Base-by-base conservation (phyloP, 2,888 invertebrate genomes). In the Leucoptera coffeella region DNA sequence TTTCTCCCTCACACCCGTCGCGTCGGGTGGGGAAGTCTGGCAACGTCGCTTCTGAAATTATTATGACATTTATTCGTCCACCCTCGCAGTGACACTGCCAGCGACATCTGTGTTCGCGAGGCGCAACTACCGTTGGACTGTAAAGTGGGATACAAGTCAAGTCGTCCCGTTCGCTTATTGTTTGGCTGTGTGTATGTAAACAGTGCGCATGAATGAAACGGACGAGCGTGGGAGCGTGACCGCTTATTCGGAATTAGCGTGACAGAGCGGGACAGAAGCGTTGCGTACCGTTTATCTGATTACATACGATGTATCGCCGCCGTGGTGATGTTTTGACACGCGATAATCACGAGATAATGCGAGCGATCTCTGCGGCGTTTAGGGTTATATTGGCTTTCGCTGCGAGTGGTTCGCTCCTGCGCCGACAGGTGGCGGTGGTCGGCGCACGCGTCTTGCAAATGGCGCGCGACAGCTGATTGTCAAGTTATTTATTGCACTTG, bases 281-380 rank as follows among this genome's bases (percentile, higher is more conserved):
- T 61, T 55, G 71, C 73, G 72, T 73, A 73, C 73, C 74, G 67
- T 67, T 73, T 71, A 72, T 71, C 69, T 65, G 69, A 72, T 72
- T 71, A 67, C 65, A 71, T 61, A 67, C 67, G 67, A 67, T 67
- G 69, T 69, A 72, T 67, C 65, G 71, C 64, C 62, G 65, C 67
- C 61, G 65, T 67, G 69, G 64, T 61, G 64, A 71, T 72, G 71
- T 72, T 72, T 71, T 72, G 71, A 72, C 72, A 71, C 69, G 67
- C 67, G 72, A 72, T 71, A 71, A 71, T 71, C 67, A 65, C 59
- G 55, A 67, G 71, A 67, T 72, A 72, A 72, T 71, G 58, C 67
- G 59, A 50, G 50, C 65, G 64, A 67, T 69, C 67, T 65, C 59
- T 43, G 43, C 48, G 54, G 54, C 64, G 53, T 60, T 69, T 67